Evolutionary conservation across 2,888 invertebrate species (phyloP), one percentile per base, ranked within the genome.

Genomic region (Lampropteryx suffumata): DNA sequence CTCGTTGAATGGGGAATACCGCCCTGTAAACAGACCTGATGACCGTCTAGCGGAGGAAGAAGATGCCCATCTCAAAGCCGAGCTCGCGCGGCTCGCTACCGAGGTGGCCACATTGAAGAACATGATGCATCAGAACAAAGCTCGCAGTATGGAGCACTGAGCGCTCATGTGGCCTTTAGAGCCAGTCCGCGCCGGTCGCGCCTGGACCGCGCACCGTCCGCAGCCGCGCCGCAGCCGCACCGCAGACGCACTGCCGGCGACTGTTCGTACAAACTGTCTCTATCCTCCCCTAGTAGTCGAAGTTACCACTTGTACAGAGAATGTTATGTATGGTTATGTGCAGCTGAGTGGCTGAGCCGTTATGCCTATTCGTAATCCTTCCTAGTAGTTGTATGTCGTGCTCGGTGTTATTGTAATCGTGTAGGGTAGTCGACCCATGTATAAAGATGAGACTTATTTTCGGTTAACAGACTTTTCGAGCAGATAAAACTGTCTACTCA

Each of bases 61-160:
- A 60, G 94, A 95, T 73, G 92, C 93, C 56, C 95, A 95, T 77
- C 91, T 98, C 9, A 96, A 96, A 76, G 95, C 95, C 2, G 96
- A 98, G 82, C 91, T 98, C 62, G 96, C 95, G 67, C 93, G 96
- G 65, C 92, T 98, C 14, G 97, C 97, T 27, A 95, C 95, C 1
- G 98, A 98, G 84, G 97, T 98, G 61, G 97, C 96, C 41, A 95
- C 95, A 60, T 93, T 98, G 5, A 97, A 97, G 79, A 94, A 94
- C 71, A 93, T 95, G 91, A 93, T 95, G 90, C 94, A 94, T 56
- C 92, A 93, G 66, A 93, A 93, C 67, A 92, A 88, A 70, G 59
- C 78, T 62, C 86, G 89, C 65, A 78, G 79, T 62, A 82, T 82
- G 70, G 89, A 89, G 73, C 89, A 90, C 77, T 90, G 88, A 89